A percentile compares a stretch with the other conserved stretches of the same genome.
Evolutionary conservation across 2,113 vertebrate genomes (phyloP).

Genomic region (Elephas maximus): DNA sequence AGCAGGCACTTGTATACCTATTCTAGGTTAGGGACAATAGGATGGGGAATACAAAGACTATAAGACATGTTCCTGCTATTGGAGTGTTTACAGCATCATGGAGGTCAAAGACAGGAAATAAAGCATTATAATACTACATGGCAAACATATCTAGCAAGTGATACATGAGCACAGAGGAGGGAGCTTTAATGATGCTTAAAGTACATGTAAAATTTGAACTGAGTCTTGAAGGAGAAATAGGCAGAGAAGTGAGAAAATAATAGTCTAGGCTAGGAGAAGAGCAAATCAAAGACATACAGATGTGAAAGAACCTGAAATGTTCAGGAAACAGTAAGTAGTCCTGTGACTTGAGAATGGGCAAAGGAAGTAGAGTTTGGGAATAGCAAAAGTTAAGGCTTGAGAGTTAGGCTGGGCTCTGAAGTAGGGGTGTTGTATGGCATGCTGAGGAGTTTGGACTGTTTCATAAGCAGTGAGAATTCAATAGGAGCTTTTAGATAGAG

Average conservation of each 20-base stretch:
- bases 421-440: neutral
- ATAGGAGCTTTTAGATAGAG: neutral
- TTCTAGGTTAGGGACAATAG: neutral
- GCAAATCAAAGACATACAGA: neutral
- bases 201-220: neutral
- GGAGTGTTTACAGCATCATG: neutral
- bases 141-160: neutral
- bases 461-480: neutral
- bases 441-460: neutral
- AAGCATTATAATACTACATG: neutral
- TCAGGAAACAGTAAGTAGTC: neutral
- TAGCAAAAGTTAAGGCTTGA: neutral
- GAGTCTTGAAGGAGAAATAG: constrained; percentile 5
- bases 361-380: neutral
- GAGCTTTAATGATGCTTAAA: neutral
- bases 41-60: neutral
- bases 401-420: neutral
- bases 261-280: constrained; percentile 11
- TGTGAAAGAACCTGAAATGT: neutral
- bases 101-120: neutral
- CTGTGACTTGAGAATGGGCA: neutral
- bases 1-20: neutral
- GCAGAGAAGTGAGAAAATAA: constrained; percentile 41
- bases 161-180: neutral
- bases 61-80: neutral